Evolutionary conservation across 1,140 invertebrate species (phyloP).

Genomic region (Hypothenemus hampei): DNA sequence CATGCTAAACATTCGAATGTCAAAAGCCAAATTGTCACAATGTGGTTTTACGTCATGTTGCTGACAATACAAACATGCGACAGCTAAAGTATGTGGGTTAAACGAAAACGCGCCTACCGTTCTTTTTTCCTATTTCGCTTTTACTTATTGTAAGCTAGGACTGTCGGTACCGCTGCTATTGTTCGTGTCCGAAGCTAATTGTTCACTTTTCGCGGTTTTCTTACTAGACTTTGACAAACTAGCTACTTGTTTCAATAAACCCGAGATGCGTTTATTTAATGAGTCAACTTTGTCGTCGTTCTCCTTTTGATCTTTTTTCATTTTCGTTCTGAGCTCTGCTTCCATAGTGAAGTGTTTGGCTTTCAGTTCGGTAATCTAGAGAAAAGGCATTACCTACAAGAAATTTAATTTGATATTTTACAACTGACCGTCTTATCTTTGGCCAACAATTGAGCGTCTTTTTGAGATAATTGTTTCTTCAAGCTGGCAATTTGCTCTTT

Average conservation of each 20-base stretch:
- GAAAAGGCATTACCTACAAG: too few species aligned
- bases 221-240: slow-evolving; percentile 75
- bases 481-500: slow-evolving; percentile 89
- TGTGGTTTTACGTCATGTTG: too few species aligned
- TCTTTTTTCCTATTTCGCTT: too few species aligned
- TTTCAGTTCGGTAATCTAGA: slow-evolving; percentile 87
- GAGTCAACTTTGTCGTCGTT: slow-evolving; percentile 74
- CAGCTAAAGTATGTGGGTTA: too few species aligned
- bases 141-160: slow-evolving; percentile 49
- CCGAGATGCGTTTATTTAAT: slow-evolving; percentile 73
- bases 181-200: slow-evolving; percentile 49
- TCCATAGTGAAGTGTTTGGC: slow-evolving; percentile 86
- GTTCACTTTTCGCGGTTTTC: slow-evolving; percentile 26
- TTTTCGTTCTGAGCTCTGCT: slow-evolving; percentile 76
- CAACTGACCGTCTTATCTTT: slow-evolving; percentile 82
- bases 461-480: slow-evolving; percentile 81
- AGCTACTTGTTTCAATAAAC: slow-evolving; percentile 77
- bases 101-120: too few species aligned
- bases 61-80: too few species aligned
- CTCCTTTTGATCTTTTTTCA: slow-evolving; percentile 75
- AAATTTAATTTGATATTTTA: not conserved
- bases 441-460: slow-evolving; percentile 78
- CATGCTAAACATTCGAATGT: too few species aligned
- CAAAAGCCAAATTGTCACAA: too few species aligned
- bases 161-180: slow-evolving; percentile 73